phyloP scores from a whole-genome alignment of 2,797 vertebrate species.

The Clarias laeviceps region DNA sequence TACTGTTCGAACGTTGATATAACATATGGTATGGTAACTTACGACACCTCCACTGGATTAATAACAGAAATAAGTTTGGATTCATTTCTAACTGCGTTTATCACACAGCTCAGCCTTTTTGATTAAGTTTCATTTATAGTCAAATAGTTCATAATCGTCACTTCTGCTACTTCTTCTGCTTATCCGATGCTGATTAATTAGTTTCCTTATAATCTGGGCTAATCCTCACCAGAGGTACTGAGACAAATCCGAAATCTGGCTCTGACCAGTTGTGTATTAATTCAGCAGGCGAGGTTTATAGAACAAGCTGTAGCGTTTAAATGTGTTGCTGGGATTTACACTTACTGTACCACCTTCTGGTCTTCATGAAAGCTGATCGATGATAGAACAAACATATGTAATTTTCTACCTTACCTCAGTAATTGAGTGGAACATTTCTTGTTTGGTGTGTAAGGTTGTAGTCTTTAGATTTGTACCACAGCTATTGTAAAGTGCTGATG shows the following conservation, averaged over 20 bases:
- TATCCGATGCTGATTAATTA: slow-evolving; percentile 29
- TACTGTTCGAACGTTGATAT: neutral
- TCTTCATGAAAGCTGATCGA: neutral
- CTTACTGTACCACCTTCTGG: neutral
- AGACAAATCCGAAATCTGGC: slow-evolving; percentile 37
- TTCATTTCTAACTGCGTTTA: neutral
- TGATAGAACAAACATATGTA: neutral
- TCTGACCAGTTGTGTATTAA: neutral
- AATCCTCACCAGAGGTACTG: slow-evolving; percentile 10
- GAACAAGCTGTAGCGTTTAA: neutral
- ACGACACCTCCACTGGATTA: neutral
- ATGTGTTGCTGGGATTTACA: neutral
- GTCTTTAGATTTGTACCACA: neutral
- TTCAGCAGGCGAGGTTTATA: neutral
- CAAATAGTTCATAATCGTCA: neutral
- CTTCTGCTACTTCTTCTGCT: slow-evolving; percentile 42
- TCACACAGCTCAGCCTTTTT: neutral
- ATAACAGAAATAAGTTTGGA: neutral
- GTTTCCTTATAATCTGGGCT: slow-evolving; percentile 21
- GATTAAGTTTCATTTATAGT: neutral
- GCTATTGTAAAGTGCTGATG: neutral
- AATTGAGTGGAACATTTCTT: too few relatives aligned
- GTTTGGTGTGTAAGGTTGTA: neutral
- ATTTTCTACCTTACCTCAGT: too few relatives aligned
- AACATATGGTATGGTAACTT: neutral